Base-by-base conservation (phyloP, 2,797 vertebrate species). In the Anabas testudineus region DNA sequence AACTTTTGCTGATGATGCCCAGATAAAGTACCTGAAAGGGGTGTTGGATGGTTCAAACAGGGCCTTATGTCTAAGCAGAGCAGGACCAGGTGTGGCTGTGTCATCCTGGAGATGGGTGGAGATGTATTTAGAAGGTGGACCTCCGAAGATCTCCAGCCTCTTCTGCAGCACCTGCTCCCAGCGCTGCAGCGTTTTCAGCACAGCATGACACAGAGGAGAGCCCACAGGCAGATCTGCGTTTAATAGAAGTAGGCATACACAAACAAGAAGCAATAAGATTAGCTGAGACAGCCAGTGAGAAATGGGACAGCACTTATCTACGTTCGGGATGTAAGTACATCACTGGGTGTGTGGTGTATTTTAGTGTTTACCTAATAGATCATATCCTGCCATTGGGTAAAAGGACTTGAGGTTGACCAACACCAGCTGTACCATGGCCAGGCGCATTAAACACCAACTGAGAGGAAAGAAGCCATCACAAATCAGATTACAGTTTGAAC, bases 401-500 rank as follows among this genome's bases (percentile, higher is more conserved):
- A 99, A 98, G 64, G 91, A 95, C 92, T 98, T 99, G 87, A 99
- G 91, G 88, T 96, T 98, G 90, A 93, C 92, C 86, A 98, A 93
- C 67, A 99, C 96, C 90, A 97, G 91, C 71, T 99, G 97, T 82
- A 99, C 97, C 97, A 99, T 97, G 43, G 97, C 93, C 89, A 99
- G 88, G 54, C 98, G 95, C 97, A 99, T 99, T 89, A 99, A 93
- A 89, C 96, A 98, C 98, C 98, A 99, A 91, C 98, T 99, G 89
- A 58, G 80, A 79, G 66, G 43, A 80, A 75, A 71, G 10, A 63
- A 51, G 26, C 15, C 14, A 65, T 55, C 22, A 67, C 18, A 77
- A 72, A 70, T 57, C 13, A 72, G 26, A 70, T 81, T 65, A 53
- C 2, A 45, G 16, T 57, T 21, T 58, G 19, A 60, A 66, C 26